A percentile compares a stretch with the other conserved stretches of the same genome.
phyloP scores from a whole-genome alignment of 1,140 invertebrate genomes.

The Reticulitermes speratus region DNA sequence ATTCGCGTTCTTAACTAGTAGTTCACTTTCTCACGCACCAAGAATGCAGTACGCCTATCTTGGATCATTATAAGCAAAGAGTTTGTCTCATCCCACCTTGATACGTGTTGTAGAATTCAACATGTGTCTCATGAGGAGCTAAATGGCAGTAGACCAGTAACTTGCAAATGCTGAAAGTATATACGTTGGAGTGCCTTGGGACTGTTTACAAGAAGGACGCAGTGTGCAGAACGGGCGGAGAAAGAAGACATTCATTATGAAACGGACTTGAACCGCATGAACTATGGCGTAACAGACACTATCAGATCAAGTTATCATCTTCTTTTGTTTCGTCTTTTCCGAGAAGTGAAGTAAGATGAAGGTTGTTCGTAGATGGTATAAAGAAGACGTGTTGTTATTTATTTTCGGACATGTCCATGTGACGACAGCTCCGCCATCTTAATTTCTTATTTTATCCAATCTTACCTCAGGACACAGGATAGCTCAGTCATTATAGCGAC shows the following conservation, averaged over 20 bases:
- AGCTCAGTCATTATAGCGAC: too few relatives aligned
- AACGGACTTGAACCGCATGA: not conserved
- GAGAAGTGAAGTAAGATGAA: not conserved
- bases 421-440: not conserved
- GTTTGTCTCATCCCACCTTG: not conserved
- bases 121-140: not conserved
- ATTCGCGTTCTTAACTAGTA: not conserved
- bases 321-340: not conserved
- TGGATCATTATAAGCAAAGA: slow-evolving; percentile 3
- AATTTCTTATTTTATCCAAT: not conserved
- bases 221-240: not conserved
- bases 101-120: not conserved
- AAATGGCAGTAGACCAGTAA: not conserved
- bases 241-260: not conserved
- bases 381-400: not conserved
- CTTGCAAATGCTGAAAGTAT: not conserved
- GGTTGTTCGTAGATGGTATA: not conserved
- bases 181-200: not conserved
- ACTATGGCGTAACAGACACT: not conserved
- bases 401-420: not conserved
- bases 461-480: too few relatives aligned
- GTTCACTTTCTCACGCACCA: not conserved
- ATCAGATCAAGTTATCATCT: not conserved
- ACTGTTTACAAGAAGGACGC: not conserved
- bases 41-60: not conserved